phyloP scores from a whole-genome alignment of 2,113 vertebrate species.

The Takifugu flavidus region DNA sequence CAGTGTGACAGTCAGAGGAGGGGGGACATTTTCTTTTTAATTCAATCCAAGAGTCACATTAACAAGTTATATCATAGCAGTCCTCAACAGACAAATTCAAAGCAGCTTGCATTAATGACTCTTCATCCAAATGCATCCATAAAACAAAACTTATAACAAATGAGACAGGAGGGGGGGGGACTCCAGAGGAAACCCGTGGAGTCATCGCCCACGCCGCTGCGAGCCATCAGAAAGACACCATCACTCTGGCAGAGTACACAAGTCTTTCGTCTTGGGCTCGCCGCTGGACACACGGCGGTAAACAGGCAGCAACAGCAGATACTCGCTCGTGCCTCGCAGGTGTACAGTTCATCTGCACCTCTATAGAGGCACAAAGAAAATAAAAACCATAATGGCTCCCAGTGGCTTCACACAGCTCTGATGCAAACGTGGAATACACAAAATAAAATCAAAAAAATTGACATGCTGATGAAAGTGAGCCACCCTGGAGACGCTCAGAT shows the following conservation, averaged over 20 bases:
- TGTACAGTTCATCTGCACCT: slow-evolving; percentile 40
- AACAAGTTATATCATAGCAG: slow-evolving; percentile 78
- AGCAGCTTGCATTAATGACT: slow-evolving; percentile 71
- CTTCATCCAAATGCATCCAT: slow-evolving; percentile 67
- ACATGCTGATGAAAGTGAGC: slow-evolving; percentile 12
- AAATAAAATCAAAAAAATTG: slow-evolving; percentile 6
- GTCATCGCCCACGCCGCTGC: slow-evolving; percentile 23
- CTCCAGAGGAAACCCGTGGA: slow-evolving; percentile 48
- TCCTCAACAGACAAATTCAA: slow-evolving; percentile 72
- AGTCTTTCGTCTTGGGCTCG: slow-evolving; percentile 76
- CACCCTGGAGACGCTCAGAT: slow-evolving; percentile 2
- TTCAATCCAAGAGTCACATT: slow-evolving; percentile 75
- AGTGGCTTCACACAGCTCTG: neutral
- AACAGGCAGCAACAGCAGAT: slow-evolving; percentile 64
- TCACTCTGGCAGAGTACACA: slow-evolving; percentile 55
- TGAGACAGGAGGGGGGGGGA: slow-evolving; percentile 44
- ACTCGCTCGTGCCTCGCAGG: slow-evolving; percentile 49
- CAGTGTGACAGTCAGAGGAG: neutral
- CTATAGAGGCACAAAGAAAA: slow-evolving; percentile 41
- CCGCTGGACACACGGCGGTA: slow-evolving; percentile 39
- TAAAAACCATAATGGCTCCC: slow-evolving; percentile 8
- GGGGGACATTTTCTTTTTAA: slow-evolving; percentile 52
- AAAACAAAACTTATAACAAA: slow-evolving; percentile 68
- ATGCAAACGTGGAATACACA: slow-evolving; percentile 23
- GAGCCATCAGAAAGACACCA: slow-evolving; percentile 76